Evolutionary conservation across 2,888 invertebrate species (phyloP).

Genomic region (Archips crataeganus): DNA sequence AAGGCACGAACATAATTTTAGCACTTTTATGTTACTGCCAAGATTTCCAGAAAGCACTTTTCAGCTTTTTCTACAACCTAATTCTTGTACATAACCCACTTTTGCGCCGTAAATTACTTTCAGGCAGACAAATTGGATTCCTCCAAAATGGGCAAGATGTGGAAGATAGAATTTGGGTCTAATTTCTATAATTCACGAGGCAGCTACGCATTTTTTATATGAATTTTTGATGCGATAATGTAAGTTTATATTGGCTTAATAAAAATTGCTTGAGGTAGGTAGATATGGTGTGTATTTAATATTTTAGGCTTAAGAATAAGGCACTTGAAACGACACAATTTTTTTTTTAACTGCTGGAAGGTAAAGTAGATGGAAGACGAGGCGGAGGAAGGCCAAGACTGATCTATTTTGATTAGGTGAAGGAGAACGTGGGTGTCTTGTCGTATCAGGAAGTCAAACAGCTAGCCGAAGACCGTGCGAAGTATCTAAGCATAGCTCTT

Average conservation of each 20-base stretch:
- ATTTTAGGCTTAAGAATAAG: no score
- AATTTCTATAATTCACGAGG: conserved; percentile 34
- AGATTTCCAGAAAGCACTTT: background rate
- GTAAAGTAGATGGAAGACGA: no score
- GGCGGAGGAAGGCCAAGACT: no score
- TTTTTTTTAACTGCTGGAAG: no score
- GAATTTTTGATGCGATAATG: conserved; percentile 11
- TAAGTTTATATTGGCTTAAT: background rate
- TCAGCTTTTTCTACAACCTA: background rate
- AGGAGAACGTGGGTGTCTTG: no score
- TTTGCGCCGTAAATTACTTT: conserved; percentile 31
- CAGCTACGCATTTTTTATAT: background rate
- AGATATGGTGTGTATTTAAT: no score
- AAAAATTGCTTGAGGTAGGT: background rate
- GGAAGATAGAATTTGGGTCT: conserved; percentile 27
- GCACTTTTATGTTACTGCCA: background rate
- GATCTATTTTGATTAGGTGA: no score
- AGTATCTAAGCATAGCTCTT: no score
- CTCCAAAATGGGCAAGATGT: conserved; percentile 21
- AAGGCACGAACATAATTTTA: no score
- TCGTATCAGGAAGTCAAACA: no score
- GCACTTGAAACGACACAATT: no score
- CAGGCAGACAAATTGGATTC: conserved; percentile 33
- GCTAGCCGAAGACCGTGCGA: no score
- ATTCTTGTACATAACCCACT: conserved; percentile 18